Evolutionary conservation across 1,140 invertebrate species (phyloP).

Genomic region (Drosophila rhopaloa): DNA sequence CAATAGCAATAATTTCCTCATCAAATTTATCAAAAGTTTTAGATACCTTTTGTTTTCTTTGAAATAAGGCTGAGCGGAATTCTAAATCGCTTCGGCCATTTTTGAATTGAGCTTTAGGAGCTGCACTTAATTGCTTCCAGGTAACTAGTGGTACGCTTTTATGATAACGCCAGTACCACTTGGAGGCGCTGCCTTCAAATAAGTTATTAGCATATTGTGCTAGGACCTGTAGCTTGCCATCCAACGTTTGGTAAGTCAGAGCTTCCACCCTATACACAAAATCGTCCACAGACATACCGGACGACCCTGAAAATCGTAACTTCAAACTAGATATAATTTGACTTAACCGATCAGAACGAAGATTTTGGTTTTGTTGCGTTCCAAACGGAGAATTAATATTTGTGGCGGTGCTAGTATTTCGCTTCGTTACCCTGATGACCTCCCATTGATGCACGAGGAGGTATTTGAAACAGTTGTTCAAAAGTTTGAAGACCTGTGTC

Average conservation of each 20-base stretch:
- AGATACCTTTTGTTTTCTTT: constrained; percentile 13
- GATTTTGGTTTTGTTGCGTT: neutral
- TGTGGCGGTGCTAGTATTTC: neutral
- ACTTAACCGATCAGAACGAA: constrained; percentile 13
- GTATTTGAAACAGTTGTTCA: constrained; percentile 8
- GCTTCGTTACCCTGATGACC: neutral
- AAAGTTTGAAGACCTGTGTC: constrained; percentile 1
- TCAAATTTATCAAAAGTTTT: constrained; percentile 11
- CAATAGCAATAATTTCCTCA: constrained; percentile 1
- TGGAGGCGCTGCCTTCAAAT: constrained; percentile 6
- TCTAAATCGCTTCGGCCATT: constrained; percentile 10
- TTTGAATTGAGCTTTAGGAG: constrained; percentile 14
- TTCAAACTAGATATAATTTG: constrained; percentile 19
- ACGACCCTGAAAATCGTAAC: constrained; percentile 9
- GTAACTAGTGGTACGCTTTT: constrained; percentile 8
- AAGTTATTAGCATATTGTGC: constrained; percentile 10
- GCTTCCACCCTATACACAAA: constrained; percentile 18
- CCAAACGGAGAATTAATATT: too few species aligned
- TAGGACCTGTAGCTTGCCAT: constrained; percentile 14
- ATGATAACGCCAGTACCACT: constrained; percentile 20
- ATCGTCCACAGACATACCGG: constrained; percentile 13
- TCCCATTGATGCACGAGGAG: neutral
- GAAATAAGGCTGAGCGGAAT: constrained; percentile 12
- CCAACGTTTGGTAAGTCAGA: constrained; percentile 10
- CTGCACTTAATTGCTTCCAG: constrained; percentile 2